These are phyloP conservation scores for Eilema griseolum DNA, from an alignment of 2,888 invertebrate species.

Conservation along the genomic window DNA sequence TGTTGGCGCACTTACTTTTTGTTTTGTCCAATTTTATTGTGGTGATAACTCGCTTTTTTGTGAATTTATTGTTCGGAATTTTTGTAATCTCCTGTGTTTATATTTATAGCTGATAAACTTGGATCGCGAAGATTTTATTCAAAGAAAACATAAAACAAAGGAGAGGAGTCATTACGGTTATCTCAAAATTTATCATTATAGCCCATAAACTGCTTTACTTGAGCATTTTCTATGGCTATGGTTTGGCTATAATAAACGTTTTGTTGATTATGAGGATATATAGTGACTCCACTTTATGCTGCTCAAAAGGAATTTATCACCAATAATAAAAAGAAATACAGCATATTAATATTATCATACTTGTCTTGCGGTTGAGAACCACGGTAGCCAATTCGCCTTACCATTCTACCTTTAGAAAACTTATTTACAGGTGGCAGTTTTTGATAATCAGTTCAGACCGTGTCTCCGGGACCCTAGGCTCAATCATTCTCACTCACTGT, in stretches of 20 bases:
- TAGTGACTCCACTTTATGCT: background rate
- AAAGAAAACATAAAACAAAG: conserved; percentile 4
- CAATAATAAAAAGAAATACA: background rate
- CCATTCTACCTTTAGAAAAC: too few relatives aligned
- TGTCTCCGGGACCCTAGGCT: too few relatives aligned
- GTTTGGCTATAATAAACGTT: background rate
- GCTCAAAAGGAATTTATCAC: background rate
- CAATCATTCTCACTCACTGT: too few relatives aligned
- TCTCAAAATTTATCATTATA: background rate
- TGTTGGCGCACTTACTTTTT: conserved; percentile 48
- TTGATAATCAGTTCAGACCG: background rate
- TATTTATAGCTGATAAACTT: conserved; percentile 38
- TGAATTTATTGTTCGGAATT: conserved; percentile 48
- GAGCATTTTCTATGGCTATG: background rate
- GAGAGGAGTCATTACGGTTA: background rate
- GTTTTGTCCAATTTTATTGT: conserved; percentile 53
- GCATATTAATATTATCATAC: background rate
- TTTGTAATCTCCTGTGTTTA: conserved; percentile 48
- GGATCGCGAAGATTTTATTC: conserved; percentile 24
- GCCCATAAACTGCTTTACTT: background rate
- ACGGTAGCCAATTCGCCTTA: too few relatives aligned
- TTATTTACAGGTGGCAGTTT: too few relatives aligned
- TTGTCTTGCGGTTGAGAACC: background rate
- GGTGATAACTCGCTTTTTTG: conserved; percentile 48
- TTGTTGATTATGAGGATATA: background rate